These are phyloP conservation scores for Actinopyga echinites DNA, from an alignment of 53 echinoderm and acorn worm species.

Conservation along the genomic window DNA sequence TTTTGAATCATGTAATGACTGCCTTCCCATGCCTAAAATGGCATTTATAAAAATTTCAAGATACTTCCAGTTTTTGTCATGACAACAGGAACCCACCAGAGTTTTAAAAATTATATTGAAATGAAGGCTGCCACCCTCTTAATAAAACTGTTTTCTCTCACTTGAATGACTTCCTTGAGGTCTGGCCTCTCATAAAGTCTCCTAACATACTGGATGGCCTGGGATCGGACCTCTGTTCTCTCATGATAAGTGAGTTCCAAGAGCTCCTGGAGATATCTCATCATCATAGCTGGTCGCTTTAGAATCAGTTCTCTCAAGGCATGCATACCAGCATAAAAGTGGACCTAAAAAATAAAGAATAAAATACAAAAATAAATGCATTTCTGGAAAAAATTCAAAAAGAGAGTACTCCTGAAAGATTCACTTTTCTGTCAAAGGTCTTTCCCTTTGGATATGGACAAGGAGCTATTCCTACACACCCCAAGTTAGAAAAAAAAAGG, in stretches of 20 bases:
- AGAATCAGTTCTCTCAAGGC: slow-evolving; percentile 89
- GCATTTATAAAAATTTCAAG: no score
- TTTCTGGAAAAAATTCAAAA: no score
- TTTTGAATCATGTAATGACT: no score
- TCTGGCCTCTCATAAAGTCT: slow-evolving; percentile 87
- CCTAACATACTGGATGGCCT: slow-evolving; percentile 95
- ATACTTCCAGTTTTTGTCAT: no score
- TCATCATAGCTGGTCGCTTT: slow-evolving; percentile 82
- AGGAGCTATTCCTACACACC: no score
- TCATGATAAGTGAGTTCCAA: slow-evolving; percentile 90
- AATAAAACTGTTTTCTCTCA: slow-evolving; percentile 1
- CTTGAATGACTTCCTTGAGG: slow-evolving; percentile 83
- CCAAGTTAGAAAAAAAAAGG: no score
- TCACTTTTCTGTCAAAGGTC: no score
- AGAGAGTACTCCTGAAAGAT: no score
- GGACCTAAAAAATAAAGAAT: slow-evolving; percentile 51
- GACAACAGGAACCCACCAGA: background rate
- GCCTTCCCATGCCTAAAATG: no score
- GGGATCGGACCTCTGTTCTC: slow-evolving; percentile 89
- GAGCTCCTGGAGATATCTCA: slow-evolving; percentile 80
- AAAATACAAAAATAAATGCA: no score
- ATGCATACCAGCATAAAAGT: slow-evolving; percentile 93
- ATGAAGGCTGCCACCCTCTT: background rate
- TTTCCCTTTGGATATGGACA: no score
- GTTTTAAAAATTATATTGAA: background rate